A percentile compares a stretch with the other conserved stretches of the same genome.
Evolutionary conservation across 2,113 vertebrate species (phyloP).

Genomic region (Oophaga pumilio): DNA sequence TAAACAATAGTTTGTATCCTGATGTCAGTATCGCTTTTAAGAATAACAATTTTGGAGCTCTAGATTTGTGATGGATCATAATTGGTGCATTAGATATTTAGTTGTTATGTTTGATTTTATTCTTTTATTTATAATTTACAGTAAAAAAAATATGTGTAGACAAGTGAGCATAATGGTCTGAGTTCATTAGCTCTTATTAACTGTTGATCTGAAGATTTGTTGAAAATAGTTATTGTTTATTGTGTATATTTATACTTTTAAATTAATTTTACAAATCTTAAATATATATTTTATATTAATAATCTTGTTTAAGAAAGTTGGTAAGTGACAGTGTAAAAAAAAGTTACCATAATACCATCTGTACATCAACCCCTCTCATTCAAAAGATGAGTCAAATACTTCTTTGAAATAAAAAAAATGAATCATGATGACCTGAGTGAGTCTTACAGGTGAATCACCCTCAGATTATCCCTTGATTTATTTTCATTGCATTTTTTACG

Average conservation of each 20-base stretch:
- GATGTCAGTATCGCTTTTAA: too few relatives aligned
- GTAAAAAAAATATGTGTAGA: too few relatives aligned
- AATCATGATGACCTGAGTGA: slow-evolving; percentile 1
- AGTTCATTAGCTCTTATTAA: too few relatives aligned
- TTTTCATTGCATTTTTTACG: too few relatives aligned
- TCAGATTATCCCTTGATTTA: not conserved
- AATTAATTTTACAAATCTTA: not conserved
- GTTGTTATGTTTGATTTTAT: too few relatives aligned
- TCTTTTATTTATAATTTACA: too few relatives aligned
- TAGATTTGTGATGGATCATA: too few relatives aligned
- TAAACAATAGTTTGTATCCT: too few relatives aligned
- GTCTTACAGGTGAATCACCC: slow-evolving; percentile 22
- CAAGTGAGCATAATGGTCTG: too few relatives aligned
- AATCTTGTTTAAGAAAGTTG: not conserved
- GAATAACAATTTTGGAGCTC: too few relatives aligned
- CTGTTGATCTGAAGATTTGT: too few relatives aligned
- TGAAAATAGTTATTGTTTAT: not conserved
- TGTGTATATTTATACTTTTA: not conserved
- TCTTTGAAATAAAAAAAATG: slow-evolving; percentile 18
- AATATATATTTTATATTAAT: not conserved
- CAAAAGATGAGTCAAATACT: slow-evolving; percentile 27
- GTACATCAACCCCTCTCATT: not conserved
- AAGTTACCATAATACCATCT: not conserved
- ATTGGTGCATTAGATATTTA: too few relatives aligned
- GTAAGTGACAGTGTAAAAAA: not conserved